Percentiles rank a stretch among this genome's conserved stretches.
Evolutionary conservation across 2,888 invertebrate species (phyloP).

Genomic region (Habroteleia sp.): DNA sequence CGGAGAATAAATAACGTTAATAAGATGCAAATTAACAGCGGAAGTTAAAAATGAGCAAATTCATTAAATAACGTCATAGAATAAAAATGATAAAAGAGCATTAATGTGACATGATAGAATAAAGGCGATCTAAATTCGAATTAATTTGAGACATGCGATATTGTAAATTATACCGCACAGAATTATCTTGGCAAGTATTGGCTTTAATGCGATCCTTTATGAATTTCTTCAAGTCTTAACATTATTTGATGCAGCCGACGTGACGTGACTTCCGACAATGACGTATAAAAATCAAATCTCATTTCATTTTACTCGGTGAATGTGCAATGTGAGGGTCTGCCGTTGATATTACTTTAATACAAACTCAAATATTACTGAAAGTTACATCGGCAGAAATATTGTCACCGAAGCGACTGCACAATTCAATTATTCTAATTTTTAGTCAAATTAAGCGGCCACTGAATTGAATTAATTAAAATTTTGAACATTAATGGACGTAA

Average conservation of each 20-base stretch:
- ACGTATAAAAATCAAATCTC: conserved; percentile 55
- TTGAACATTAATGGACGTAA: conserved; percentile 27
- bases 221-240: conserved; percentile 50
- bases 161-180: conserved; percentile 8
- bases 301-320: conserved; percentile 44
- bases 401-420: conserved; percentile 12
- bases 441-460: conserved; percentile 27
- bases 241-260: conserved; percentile 44
- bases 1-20: too few relatives aligned
- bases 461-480: conserved; percentile 52
- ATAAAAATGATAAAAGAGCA: background rate
- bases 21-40: too few relatives aligned
- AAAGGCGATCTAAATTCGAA: background rate
- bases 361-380: conserved; percentile 45
- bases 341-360: conserved; percentile 54
- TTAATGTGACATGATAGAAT: background rate
- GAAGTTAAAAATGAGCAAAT: too few relatives aligned
- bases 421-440: conserved; percentile 55
- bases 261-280: conserved; percentile 47
- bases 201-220: conserved; percentile 30
- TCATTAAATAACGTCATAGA: too few relatives aligned
- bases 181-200: conserved; percentile 42
- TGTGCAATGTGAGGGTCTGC: conserved; percentile 39
- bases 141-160: conserved; percentile 10
- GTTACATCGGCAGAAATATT: conserved; percentile 40